phyloP scores from a whole-genome alignment of 2,113 vertebrate genomes.

The Perca flavescens region DNA sequence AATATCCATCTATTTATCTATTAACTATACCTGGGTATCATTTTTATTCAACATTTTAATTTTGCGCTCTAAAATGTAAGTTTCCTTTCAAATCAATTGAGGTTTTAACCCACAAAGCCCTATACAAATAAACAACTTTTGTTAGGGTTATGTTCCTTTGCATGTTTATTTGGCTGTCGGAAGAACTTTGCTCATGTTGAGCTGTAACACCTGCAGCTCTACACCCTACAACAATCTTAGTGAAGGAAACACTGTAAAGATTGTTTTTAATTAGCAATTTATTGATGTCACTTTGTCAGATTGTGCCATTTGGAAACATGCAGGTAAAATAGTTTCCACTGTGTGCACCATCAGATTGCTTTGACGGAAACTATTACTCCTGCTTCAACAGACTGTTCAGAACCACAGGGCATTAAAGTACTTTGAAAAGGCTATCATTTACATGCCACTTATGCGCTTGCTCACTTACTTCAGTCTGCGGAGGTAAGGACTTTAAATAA shows the following conservation, averaged over 20 bases:
- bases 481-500: constrained; percentile 7
- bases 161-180: neutral
- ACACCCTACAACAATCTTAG: too few relatives aligned
- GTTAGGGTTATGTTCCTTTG: neutral
- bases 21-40: neutral
- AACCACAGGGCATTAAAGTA: constrained; percentile 13
- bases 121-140: neutral
- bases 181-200: neutral
- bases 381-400: constrained; percentile 14
- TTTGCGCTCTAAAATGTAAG: neutral
- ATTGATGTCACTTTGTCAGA: constrained; percentile 17
- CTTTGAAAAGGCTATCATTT: constrained; percentile 18
- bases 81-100: neutral
- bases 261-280: neutral
- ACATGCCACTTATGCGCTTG: neutral
- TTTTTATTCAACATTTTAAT: neutral
- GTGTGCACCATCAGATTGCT: constrained; percentile 19
- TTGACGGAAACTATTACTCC: constrained; percentile 24
- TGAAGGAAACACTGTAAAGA: neutral
- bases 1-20: neutral
- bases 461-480: constrained; percentile 1
- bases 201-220: neutral
- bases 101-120: neutral
- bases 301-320: constrained; percentile 32
- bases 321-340: constrained; percentile 7